Evolutionary conservation across 2,888 invertebrate genomes (phyloP), one percentile per base, ranked within the genome.

Genomic region (Ormyrus rosae): DNA sequence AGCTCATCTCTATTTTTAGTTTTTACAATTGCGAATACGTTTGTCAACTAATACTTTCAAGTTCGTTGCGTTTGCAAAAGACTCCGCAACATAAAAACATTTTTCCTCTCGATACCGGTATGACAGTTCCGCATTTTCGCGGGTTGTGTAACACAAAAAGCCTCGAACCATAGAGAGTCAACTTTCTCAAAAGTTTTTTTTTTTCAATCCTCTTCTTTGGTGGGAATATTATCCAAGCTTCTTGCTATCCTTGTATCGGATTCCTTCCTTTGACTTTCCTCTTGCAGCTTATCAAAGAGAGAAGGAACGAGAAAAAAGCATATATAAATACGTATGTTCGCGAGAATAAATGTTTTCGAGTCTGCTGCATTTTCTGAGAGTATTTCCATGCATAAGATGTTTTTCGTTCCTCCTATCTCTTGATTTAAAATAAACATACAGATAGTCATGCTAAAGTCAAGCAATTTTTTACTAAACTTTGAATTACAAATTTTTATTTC

Each of bases 1-100:
- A 67, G 34, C 78, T 78, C 71, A 75, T 71, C 72, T 78, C 80
- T 80, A 53, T 65, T 65, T 67, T 72, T 79, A n/a, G n/a, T n/a
- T n/a, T 19, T 19, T 19, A 19, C 19, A 19, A 19, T 60, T 9
- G 13, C 45, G 19, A 34, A 11, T 19, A 13, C 53, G 45, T 19
- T 51, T 53, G 55, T 65, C 13, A 60, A 71, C 78, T 79, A 75
- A 79, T 63, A 76, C 67, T 79, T 77, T 77, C 61, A 45, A 56
- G 61, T 69, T 67, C 76, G 64, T 77, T 63, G 72, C 63, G 55
- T 64, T 71, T 60, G 19, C 19, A 19, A 19, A 19, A 2, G 19
- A 19, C 19, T 19, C 19, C 19, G 1, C 19, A 2, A 19, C 19
- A 19, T 19, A 19, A 19, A 19, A 79, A 82, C 77, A 79, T 79